Evolutionary conservation across 2,888 invertebrate genomes (phyloP).

Genomic region (Agrochola litura): DNA sequence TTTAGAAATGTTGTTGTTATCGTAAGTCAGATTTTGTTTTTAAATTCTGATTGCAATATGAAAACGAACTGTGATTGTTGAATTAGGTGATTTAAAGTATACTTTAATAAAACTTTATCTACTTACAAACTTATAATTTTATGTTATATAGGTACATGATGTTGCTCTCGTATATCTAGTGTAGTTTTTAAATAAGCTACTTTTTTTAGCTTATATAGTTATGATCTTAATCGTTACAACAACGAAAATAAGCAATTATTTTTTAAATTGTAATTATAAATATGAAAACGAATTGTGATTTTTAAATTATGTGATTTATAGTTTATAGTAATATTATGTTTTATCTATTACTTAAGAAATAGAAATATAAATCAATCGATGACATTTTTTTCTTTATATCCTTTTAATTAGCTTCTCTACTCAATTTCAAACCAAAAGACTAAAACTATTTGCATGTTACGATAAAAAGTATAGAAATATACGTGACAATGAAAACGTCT

Average conservation of each 20-base stretch:
- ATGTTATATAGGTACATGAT: conserved; percentile 49
- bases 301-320: conserved; percentile 46
- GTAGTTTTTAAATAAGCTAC: conserved; percentile 48
- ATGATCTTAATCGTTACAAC: conserved; percentile 50
- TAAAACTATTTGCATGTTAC: conserved; percentile 43
- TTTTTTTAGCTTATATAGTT: conserved; percentile 49
- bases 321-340: conserved; percentile 46
- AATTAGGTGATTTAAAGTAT: conserved; percentile 47
- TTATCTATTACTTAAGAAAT: conserved; percentile 30
- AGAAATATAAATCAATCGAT: conserved; percentile 37
- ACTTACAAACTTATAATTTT: conserved; percentile 43
- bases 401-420: conserved; percentile 43
- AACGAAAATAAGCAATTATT: conserved; percentile 50
- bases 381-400: conserved; percentile 43
- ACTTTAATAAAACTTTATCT: conserved; percentile 44
- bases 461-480: conserved; percentile 43
- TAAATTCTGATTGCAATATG: conserved; percentile 47
- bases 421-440: conserved; percentile 43
- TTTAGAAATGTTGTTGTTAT: conserved; percentile 47
- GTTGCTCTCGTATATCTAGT: conserved; percentile 50
- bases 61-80: conserved; percentile 47
- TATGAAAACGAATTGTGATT: conserved; percentile 45
- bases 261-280: conserved; percentile 44
- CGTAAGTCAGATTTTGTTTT: conserved; percentile 46
- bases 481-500: conserved; percentile 31